These are phyloP conservation scores for Mystacides longicornis DNA, from an alignment of 2,888 invertebrate genomes.

Conservation along the genomic window DNA sequence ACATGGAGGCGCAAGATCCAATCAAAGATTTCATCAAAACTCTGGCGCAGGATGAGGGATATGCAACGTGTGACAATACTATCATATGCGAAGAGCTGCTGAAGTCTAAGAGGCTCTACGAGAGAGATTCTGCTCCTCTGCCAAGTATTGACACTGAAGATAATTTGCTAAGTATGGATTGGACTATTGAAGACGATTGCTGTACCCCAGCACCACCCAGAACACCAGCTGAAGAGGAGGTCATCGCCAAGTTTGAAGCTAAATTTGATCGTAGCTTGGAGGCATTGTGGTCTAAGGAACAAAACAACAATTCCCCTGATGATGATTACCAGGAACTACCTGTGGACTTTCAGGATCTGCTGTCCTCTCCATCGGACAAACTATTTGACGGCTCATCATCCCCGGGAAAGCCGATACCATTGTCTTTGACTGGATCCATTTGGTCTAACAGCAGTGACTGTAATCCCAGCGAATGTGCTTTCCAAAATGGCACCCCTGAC, in stretches of 20 bases:
- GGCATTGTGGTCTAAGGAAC: slow-evolving; percentile 56
- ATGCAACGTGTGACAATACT: slow-evolving; percentile 48
- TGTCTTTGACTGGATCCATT: slow-evolving; percentile 38
- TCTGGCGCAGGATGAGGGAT: slow-evolving; percentile 45
- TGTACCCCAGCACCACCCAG: slow-evolving; percentile 33
- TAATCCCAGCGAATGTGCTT: slow-evolving; percentile 5
- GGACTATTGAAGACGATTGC: slow-evolving; percentile 36
- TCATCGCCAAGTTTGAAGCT: slow-evolving; percentile 55
- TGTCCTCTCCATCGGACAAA: slow-evolving; percentile 51
- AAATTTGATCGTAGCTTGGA: slow-evolving; percentile 63
- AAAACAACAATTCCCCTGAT: slow-evolving; percentile 41
- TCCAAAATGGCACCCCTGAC: slow-evolving; percentile 5
- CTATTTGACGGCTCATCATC: slow-evolving; percentile 35
- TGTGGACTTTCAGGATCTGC: slow-evolving; percentile 52
- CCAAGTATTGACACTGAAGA: slow-evolving; percentile 36
- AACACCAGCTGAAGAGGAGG: slow-evolving; percentile 43
- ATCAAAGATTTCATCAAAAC: slow-evolving; percentile 45
- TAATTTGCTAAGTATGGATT: slow-evolving; percentile 34
- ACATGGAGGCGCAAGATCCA: slow-evolving; percentile 45
- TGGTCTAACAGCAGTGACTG: slow-evolving; percentile 31
- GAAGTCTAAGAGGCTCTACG: slow-evolving; percentile 35
- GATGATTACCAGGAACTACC: slow-evolving; percentile 54
- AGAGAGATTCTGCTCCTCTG: slow-evolving; percentile 19
- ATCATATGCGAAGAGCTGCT: slow-evolving; percentile 23
- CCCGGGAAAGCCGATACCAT: slow-evolving; percentile 36